phyloP scores from a whole-genome alignment of 2,888 invertebrate genomes.

The Congeria kusceri region DNA sequence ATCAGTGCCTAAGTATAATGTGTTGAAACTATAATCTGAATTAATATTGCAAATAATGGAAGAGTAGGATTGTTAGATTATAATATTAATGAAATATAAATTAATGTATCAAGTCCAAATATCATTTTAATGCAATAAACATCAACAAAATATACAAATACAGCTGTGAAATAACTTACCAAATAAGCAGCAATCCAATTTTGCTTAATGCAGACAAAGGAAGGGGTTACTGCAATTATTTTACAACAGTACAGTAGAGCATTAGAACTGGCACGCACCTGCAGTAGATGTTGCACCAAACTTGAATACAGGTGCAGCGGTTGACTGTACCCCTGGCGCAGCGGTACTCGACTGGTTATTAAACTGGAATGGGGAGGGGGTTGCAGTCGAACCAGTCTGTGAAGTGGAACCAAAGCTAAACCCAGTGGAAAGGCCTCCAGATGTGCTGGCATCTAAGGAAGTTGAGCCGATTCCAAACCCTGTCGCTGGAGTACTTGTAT shows the following conservation, averaged over 20 bases:
- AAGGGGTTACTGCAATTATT: too few relatives aligned
- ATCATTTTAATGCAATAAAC: too few relatives aligned
- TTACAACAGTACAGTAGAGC: not conserved
- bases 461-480: conserved; percentile 32
- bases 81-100: too few relatives aligned
- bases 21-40: too few relatives aligned
- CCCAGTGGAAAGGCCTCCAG: conserved; percentile 26
- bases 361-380: conserved; percentile 8
- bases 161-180: too few relatives aligned
- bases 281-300: conserved; percentile 21
- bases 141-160: too few relatives aligned
- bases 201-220: too few relatives aligned
- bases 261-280: not conserved
- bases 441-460: not conserved
- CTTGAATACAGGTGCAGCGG: conserved; percentile 2
- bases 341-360: not conserved
- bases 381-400: conserved; percentile 23
- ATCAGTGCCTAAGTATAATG: too few relatives aligned
- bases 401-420: conserved; percentile 28
- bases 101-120: too few relatives aligned
- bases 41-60: too few relatives aligned
- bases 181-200: too few relatives aligned
- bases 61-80: too few relatives aligned
- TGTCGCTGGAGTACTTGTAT: not conserved
- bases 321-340: conserved; percentile 3